Conservation (phyloP, 2,888 invertebrate genomes). For the Diplazon laetatorius region DNA sequence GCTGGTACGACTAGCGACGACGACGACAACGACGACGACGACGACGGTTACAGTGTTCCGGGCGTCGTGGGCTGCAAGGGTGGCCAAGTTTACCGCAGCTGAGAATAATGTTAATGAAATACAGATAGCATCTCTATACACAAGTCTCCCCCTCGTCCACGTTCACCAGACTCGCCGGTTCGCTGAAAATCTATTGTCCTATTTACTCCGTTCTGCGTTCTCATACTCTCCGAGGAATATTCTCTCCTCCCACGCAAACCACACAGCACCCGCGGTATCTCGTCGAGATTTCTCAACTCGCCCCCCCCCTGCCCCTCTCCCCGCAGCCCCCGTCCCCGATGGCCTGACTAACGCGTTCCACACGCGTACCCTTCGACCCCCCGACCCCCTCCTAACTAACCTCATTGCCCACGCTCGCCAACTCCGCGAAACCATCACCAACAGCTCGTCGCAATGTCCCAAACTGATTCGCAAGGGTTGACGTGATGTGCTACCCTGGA, state of each 20-base stretch:
- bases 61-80: slow-evolving; percentile 60
- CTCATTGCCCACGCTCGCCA: slow-evolving; percentile 19
- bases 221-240: slow-evolving; percentile 47
- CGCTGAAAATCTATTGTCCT: slow-evolving; percentile 75
- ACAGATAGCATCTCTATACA: slow-evolving; percentile 82
- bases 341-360: not conserved
- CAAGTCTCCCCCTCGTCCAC: slow-evolving; percentile 61
- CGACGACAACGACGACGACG: slow-evolving; percentile 38
- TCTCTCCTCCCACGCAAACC: slow-evolving; percentile 21
- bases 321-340: slow-evolving; percentile 24
- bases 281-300: slow-evolving; percentile 58
- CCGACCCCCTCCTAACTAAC: slow-evolving; percentile 7
- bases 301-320: slow-evolving; percentile 48
- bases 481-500: too few relatives aligned
- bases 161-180: slow-evolving; percentile 52
- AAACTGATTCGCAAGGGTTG: too few relatives aligned
- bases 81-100: slow-evolving; percentile 75
- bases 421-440: slow-evolving; percentile 43
- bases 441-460: slow-evolving; percentile 3
- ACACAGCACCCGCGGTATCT: slow-evolving; percentile 39
- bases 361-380: not conserved
- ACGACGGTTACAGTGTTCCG: slow-evolving; percentile 60
- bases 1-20: slow-evolving; percentile 5
- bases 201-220: slow-evolving; percentile 42
- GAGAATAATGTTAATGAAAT: slow-evolving; percentile 83